Base-by-base conservation (phyloP, 2,797 vertebrate species). In the Platalea minor region DNA sequence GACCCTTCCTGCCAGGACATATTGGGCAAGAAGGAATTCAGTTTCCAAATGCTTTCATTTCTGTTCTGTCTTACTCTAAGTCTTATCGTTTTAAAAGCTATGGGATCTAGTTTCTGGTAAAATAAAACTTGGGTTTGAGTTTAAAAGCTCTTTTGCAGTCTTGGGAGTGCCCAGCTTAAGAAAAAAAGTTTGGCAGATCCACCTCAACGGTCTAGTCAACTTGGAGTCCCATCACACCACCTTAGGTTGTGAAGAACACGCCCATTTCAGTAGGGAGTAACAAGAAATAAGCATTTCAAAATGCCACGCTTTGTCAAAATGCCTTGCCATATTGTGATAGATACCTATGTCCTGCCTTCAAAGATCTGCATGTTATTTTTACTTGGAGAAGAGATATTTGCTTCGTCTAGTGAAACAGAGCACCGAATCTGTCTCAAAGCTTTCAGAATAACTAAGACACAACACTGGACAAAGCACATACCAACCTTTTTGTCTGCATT, bases 31-130 rank as follows among this genome's bases (percentile, higher is more conserved):
- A 91, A 94, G 60, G 59, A 93, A 89, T 88, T 89, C 26, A 4
- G 43, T 85, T 94, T 93, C 78, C 68, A 95, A 89, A 91, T 29
- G 45, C 70, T 89, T 89, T 89, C 2, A 56, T 68, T 89, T 93
- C 77, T 93, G 28, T 89, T 95, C 92, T 91, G 80, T 80, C 74
- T 95, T 50, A 39, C 21, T 70, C 48, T 33, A 78, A 68, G 26
- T 90, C 88, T 92, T 94, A 93, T 92, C 95, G 59, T 39, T 96
- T 85, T 70, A 80, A 84, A 89, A 91, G n/a, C 45, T 25, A 67
- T 16, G n/a, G 4, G n/a, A 92, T 50, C 28, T 51, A 91, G n/a
- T 83, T 92, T 77, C 72, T 74, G 13, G 39, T 93, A 89, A 85
- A 96, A 89, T 64, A 91, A 94, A 85, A 60, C 18, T 75, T 70